Percentiles rank a stretch among this genome's conserved stretches.
phyloP scores from a whole-genome alignment of 1,140 invertebrate genomes.

The Ostrea denselamellosa region DNA sequence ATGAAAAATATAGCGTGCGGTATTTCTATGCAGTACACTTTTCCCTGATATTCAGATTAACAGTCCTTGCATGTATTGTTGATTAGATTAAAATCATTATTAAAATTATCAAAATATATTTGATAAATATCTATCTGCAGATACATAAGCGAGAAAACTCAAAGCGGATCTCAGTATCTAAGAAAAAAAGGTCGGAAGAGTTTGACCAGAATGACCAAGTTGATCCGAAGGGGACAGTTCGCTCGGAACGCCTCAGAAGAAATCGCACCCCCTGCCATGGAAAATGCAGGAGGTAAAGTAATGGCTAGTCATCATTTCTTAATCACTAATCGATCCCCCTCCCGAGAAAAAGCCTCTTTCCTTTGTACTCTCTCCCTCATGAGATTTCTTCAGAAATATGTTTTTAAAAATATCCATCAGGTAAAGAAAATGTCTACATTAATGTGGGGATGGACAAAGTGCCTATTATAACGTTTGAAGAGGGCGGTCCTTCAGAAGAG shows the following conservation, averaged over 20 bases:
- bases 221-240: constrained; percentile 1
- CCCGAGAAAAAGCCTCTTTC: too few species aligned
- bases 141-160: not conserved
- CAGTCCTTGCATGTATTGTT: too few species aligned
- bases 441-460: constrained; percentile 7
- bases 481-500: not conserved
- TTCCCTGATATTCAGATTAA: too few species aligned
- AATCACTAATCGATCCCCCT: too few species aligned
- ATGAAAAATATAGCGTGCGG: too few species aligned
- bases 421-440: constrained; percentile 7
- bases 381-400: too few species aligned
- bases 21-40: too few species aligned
- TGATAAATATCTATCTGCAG: not conserved
- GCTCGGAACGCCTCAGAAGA: not conserved
- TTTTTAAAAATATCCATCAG: not conserved
- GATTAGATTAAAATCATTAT: too few species aligned
- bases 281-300: not conserved
- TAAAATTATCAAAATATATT: too few species aligned
- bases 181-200: constrained; percentile 1
- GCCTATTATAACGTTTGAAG: not conserved
- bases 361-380: too few species aligned
- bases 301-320: not conserved
- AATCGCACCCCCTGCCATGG: not conserved
- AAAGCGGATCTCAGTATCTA: not conserved
- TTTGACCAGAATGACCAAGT: not conserved